Percentiles rank a stretch among this genome's conserved stretches.
These are phyloP conservation scores for Strigamia crassipes DNA, from an alignment of 2,888 invertebrate genomes.

Conservation along the genomic window DNA sequence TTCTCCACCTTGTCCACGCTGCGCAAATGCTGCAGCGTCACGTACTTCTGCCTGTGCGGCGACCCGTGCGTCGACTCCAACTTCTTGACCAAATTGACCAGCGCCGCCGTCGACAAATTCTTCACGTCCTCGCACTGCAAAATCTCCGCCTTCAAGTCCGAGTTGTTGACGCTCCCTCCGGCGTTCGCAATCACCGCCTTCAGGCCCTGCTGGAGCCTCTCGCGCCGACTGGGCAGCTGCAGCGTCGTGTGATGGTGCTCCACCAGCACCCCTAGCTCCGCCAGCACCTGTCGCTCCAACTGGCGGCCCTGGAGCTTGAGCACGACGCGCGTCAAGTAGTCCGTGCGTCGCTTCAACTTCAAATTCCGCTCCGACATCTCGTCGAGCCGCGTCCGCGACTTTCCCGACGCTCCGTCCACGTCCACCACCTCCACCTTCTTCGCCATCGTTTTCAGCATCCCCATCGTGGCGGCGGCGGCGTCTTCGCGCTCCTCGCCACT, in stretches of 20 bases:
- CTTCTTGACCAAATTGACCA: conserved; percentile 66
- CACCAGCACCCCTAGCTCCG: conserved; percentile 77
- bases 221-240: conserved; percentile 53
- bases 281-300: conserved; percentile 76
- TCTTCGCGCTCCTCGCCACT: neutral
- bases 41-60: conserved; percentile 51
- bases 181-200: conserved; percentile 46
- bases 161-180: conserved; percentile 45
- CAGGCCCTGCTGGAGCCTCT: neutral
- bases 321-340: conserved; percentile 73
- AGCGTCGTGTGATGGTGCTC: conserved; percentile 68
- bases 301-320: conserved; percentile 75
- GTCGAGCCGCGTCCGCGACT: neutral
- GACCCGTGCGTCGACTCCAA: conserved; percentile 62
- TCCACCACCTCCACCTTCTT: neutral
- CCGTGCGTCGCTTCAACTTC: conserved; percentile 67
- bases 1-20: conserved; percentile 27
- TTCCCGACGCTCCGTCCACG: neutral
- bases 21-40: conserved; percentile 44
- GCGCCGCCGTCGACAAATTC: conserved; percentile 62
- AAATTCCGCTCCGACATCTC: conserved; percentile 61
- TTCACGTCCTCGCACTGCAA: conserved; percentile 58
- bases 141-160: conserved; percentile 46
- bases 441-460: conserved; percentile 8
- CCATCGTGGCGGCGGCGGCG: neutral